Conservation (phyloP, 1,140 invertebrate species). For the Panonychus citri region DNA sequence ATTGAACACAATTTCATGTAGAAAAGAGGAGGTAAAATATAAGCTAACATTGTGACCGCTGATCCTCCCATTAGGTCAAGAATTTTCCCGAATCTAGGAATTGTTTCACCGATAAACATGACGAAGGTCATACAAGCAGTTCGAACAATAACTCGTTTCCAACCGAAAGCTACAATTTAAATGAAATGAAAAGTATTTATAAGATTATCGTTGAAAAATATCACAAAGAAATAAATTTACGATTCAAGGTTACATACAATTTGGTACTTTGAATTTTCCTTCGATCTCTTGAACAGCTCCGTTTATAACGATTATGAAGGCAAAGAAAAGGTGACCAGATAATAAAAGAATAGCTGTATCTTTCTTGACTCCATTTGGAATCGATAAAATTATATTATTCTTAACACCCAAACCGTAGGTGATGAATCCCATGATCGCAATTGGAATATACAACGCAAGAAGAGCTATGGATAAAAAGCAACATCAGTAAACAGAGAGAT, state of each 20-base stretch:
- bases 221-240: too few relatives aligned
- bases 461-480: too few relatives aligned
- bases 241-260: constrained; percentile 27
- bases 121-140: constrained; percentile 43
- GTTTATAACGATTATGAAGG: constrained; percentile 38
- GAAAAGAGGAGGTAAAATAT: constrained; percentile 62
- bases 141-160: constrained; percentile 44
- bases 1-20: constrained; percentile 34
- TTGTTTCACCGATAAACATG: constrained; percentile 49
- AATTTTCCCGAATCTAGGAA: constrained; percentile 67
- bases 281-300: constrained; percentile 41
- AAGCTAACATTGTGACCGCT: constrained; percentile 54
- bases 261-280: constrained; percentile 34
- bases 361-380: constrained; percentile 25
- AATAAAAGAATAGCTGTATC: constrained; percentile 34
- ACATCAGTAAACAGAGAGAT: too few relatives aligned
- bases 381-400: constrained; percentile 28
- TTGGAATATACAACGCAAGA: constrained; percentile 30
- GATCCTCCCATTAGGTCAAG: constrained; percentile 68
- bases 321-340: constrained; percentile 29
- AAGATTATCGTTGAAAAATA: background rate
- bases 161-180: constrained; percentile 41
- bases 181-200: constrained; percentile 16
- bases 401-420: constrained; percentile 32
- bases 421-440: constrained; percentile 30